Evolutionary conservation across 2,888 invertebrate genomes (phyloP).

Genomic region (Thymelicus sylvestris): DNA sequence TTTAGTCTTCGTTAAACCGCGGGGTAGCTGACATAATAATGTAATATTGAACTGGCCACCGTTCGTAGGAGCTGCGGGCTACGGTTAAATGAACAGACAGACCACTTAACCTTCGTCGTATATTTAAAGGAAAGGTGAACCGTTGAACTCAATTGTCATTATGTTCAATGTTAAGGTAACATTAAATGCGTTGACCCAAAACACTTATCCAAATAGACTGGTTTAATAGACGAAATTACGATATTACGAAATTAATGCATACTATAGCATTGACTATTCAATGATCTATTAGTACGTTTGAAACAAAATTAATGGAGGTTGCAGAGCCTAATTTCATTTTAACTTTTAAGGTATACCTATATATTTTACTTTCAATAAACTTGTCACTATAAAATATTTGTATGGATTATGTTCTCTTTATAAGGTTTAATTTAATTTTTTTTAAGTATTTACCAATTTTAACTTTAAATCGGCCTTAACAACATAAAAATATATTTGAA

Average conservation of each 20-base stretch:
- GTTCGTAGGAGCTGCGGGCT: conserved; percentile 63
- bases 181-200: conserved; percentile 24
- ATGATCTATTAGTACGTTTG: neutral
- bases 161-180: conserved; percentile 40
- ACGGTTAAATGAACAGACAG: conserved; percentile 77
- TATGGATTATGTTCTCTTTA: neutral
- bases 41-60: conserved; percentile 64
- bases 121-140: conserved; percentile 71
- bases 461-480: too few species aligned
- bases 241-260: conserved; percentile 1
- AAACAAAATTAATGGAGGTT: neutral
- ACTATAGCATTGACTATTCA: neutral
- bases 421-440: too few species aligned
- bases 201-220: conserved; percentile 10
- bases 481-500: too few species aligned
- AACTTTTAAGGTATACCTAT: neutral
- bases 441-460: too few species aligned
- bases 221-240: neutral
- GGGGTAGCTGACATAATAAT: conserved; percentile 61
- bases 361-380: neutral
- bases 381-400: neutral
- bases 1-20: conserved; percentile 57
- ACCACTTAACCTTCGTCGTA: conserved; percentile 78
- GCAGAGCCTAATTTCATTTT: neutral
- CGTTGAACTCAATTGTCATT: conserved; percentile 60